Evolutionary conservation across 1,140 invertebrate genomes (phyloP).

Genomic region (Drosophila biarmipes): DNA sequence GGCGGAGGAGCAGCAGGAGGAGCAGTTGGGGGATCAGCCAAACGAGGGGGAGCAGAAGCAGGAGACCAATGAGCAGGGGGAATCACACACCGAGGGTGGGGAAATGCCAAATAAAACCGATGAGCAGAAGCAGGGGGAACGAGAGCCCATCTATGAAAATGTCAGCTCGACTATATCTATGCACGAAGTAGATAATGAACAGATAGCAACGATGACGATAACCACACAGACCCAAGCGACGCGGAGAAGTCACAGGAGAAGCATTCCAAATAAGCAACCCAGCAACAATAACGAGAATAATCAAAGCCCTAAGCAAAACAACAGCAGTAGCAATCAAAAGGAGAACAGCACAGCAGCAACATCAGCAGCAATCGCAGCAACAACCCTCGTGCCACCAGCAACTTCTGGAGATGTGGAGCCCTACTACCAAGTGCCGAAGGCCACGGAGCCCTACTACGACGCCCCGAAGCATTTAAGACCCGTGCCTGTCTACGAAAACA

Average conservation of each 20-base stretch:
- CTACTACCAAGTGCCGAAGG: constrained; percentile 82
- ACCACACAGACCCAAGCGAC: constrained; percentile 40
- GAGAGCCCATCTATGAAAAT: constrained; percentile 84
- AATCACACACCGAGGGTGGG: constrained; percentile 20
- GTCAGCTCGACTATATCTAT: constrained; percentile 78
- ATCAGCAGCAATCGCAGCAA: constrained; percentile 9
- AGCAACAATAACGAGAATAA: constrained; percentile 75
- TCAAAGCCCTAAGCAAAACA: constrained; percentile 61
- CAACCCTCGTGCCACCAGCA: constrained; percentile 35
- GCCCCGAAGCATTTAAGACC: constrained; percentile 79
- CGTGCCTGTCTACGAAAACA: constrained; percentile 87
- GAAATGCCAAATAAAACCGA: constrained; percentile 77
- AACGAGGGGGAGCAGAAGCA: neutral
- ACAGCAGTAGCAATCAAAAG: constrained; percentile 53
- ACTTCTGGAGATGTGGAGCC: constrained; percentile 60
- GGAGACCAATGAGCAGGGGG: constrained; percentile 19
- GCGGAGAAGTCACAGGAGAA: constrained; percentile 57
- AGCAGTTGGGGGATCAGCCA: constrained; percentile 17
- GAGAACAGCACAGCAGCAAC: constrained; percentile 36
- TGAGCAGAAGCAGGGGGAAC: constrained; percentile 61
- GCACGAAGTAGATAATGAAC: constrained; percentile 70
- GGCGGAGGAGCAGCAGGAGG: constrained; percentile 18
- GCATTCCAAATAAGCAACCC: constrained; percentile 73
- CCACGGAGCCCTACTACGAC: constrained; percentile 83
- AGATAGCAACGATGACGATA: constrained; percentile 63